phyloP scores from a whole-genome alignment of 2,797 vertebrate genomes.

The Nasua narica region DNA sequence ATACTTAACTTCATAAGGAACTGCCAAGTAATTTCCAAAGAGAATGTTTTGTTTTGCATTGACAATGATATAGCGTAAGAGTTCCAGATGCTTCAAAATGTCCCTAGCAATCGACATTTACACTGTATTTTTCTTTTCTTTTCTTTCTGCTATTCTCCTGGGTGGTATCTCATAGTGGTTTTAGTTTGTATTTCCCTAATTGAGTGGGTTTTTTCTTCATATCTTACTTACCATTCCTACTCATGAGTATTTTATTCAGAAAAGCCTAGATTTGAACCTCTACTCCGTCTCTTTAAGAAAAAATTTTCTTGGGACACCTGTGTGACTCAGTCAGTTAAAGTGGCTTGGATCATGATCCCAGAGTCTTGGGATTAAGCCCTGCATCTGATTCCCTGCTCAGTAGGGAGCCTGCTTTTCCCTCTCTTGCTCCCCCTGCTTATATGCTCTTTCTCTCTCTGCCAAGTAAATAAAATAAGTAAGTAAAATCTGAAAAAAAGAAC shows the following conservation, averaged over 20 bases:
- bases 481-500: not conserved
- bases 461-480: not conserved
- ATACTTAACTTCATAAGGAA: not conserved
- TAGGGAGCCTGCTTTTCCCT: not conserved
- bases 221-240: not conserved
- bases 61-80: not conserved
- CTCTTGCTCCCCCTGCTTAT: not conserved
- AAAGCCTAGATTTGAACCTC: not conserved
- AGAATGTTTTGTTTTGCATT: not conserved
- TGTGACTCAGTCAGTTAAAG: not conserved
- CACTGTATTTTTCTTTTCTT: not conserved
- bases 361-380: not conserved
- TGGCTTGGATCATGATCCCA: not conserved
- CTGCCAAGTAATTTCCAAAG: not conserved
- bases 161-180: not conserved
- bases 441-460: not conserved
- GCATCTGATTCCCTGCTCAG: not conserved
- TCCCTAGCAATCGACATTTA: not conserved
- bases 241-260: not conserved
- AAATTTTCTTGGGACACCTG: not conserved
- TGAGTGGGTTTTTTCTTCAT: not conserved
- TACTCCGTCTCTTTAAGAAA: not conserved
- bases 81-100: not conserved
- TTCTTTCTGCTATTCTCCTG: not conserved
- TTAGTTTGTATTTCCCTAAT: not conserved